Conservation (phyloP, 2,888 invertebrate genomes). For the Drosophila falleni region DNA sequence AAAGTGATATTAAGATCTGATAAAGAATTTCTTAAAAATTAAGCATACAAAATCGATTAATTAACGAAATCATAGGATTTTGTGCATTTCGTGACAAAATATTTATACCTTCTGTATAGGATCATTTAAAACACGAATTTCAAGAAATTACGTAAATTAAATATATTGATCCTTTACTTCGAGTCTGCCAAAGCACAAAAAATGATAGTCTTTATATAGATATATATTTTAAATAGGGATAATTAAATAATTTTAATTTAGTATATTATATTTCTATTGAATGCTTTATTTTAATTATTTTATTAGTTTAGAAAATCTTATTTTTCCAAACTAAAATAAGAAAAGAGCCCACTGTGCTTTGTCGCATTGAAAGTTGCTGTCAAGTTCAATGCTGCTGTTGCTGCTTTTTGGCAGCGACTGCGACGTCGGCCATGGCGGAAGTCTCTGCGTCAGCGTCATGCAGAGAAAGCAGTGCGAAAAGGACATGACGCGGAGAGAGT, state of each 20-base stretch:
- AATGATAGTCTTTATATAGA: too few relatives aligned
- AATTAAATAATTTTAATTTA: too few relatives aligned
- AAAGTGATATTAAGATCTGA: too few relatives aligned
- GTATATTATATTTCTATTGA: too few relatives aligned
- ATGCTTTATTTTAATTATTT: too few relatives aligned
- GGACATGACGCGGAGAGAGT: conserved; percentile 56
- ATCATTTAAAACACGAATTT: too few relatives aligned
- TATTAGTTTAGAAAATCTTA: not conserved
- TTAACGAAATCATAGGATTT: not conserved
- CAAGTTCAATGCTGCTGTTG: conserved; percentile 67
- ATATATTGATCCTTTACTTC: too few relatives aligned
- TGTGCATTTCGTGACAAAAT: not conserved
- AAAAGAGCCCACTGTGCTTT: not conserved
- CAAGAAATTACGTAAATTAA: too few relatives aligned
- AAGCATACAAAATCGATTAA: not conserved
- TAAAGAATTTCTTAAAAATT: not conserved
- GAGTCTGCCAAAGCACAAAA: too few relatives aligned
- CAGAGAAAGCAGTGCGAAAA: conserved; percentile 58
- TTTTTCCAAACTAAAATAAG: not conserved
- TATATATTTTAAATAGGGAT: too few relatives aligned
- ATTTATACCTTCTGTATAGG: too few relatives aligned
- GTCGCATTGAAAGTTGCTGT: conserved; percentile 62
- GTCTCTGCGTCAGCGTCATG: conserved; percentile 37
- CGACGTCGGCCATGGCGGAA: conserved; percentile 46
- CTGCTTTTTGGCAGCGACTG: conserved; percentile 26